phyloP scores from a whole-genome alignment of 2,888 invertebrate genomes.

The Drosophila atripex region DNA sequence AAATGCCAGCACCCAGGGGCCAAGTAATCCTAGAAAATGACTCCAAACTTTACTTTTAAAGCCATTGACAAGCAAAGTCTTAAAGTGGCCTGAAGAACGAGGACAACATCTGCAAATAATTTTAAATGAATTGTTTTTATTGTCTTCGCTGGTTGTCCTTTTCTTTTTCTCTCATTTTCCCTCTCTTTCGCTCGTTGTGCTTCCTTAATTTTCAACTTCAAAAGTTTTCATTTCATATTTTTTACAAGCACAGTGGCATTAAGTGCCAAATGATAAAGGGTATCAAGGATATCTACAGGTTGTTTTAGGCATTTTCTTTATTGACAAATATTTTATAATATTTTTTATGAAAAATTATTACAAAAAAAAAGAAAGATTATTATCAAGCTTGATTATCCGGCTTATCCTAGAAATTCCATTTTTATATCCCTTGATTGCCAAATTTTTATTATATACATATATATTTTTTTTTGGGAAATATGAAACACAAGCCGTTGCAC shows the following conservation, averaged over 20 bases:
- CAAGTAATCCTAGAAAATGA: background rate
- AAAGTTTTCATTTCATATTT: slow-evolving; percentile 29
- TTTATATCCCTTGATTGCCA: no score
- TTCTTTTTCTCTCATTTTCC: no score
- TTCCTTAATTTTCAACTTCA: slow-evolving; percentile 29
- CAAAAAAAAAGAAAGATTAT: no score
- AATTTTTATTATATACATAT: background rate
- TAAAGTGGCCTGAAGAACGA: background rate
- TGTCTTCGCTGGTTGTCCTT: background rate
- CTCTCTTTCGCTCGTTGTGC: slow-evolving; percentile 17
- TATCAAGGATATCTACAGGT: background rate
- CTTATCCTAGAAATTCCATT: no score
- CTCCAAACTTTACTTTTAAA: background rate
- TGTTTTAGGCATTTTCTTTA: background rate
- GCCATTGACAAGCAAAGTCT: background rate
- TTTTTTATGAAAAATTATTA: background rate
- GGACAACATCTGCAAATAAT: slow-evolving; percentile 22
- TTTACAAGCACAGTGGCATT: slow-evolving; percentile 18
- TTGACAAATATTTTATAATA: background rate
- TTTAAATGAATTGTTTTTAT: slow-evolving; percentile 14
- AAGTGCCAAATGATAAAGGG: slow-evolving; percentile 10
- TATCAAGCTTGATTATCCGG: no score
- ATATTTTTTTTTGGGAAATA: slow-evolving; percentile 16
- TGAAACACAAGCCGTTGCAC: slow-evolving; percentile 38
- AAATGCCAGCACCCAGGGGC: background rate